phyloP scores from a whole-genome alignment of 1,140 invertebrate genomes.

The Drosophila mojavensis region DNA sequence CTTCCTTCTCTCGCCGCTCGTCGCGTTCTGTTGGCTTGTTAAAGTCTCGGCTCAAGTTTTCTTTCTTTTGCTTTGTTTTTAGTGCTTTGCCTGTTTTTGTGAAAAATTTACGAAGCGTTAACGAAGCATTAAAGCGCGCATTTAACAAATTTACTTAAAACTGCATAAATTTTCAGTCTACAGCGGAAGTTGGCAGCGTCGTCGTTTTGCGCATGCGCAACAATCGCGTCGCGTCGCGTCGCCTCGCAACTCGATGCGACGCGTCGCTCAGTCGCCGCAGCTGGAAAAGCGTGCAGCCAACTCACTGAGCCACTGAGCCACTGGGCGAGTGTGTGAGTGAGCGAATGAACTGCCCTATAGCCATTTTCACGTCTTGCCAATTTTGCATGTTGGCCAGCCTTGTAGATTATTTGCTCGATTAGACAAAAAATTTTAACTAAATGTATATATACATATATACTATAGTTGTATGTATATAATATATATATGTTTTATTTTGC shows the following conservation, averaged over 20 bases:
- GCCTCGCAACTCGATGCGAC: not conserved
- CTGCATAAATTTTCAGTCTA: constrained; percentile 78
- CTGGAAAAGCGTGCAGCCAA: constrained; percentile 26
- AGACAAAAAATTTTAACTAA: not conserved
- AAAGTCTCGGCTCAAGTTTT: constrained; percentile 52
- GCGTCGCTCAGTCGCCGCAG: not conserved
- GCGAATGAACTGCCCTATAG: constrained; percentile 15
- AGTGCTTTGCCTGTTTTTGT: constrained; percentile 39
- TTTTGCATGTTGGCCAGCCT: constrained; percentile 19
- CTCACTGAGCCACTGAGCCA: constrained; percentile 5
- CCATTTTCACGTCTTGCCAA: constrained; percentile 74
- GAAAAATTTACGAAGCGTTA: constrained; percentile 83
- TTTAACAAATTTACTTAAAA: constrained; percentile 84
- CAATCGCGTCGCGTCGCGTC: constrained; percentile 1
- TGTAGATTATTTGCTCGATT: not conserved
- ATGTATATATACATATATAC: too few relatives aligned
- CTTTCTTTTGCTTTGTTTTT: constrained; percentile 38
- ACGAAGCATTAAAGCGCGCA: constrained; percentile 84
- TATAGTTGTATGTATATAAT: too few relatives aligned
- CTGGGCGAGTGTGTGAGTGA: too few relatives aligned
- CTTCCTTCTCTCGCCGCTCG: constrained; percentile 19
- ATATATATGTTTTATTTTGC: too few relatives aligned
- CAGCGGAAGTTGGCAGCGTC: constrained; percentile 59
- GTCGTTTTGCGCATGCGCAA: constrained; percentile 29
- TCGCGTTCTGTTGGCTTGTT: constrained; percentile 38